A percentile compares a stretch with the other conserved stretches of the same genome.
These are phyloP conservation scores for Sphaerodactylus townsendi DNA, from an alignment of 2,113 vertebrate genomes.

Conservation along the genomic window DNA sequence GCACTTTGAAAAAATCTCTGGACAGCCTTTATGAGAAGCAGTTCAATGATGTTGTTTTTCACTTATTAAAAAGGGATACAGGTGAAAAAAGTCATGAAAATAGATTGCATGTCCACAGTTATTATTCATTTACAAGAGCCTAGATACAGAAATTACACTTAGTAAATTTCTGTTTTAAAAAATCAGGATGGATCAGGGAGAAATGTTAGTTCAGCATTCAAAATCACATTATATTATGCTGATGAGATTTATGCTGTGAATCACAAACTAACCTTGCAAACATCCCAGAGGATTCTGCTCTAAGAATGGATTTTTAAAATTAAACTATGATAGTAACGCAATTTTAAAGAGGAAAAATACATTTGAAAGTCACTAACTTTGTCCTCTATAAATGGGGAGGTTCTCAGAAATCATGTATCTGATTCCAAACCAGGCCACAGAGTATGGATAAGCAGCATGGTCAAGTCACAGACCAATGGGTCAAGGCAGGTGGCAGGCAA, in stretches of 20 bases:
- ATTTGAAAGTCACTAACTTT: neutral
- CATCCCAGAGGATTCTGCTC: neutral
- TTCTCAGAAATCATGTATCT: neutral
- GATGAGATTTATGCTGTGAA: constrained; percentile 1
- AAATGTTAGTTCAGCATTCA: neutral
- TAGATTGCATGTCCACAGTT: neutral
- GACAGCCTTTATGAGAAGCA: neutral
- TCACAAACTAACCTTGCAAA: neutral
- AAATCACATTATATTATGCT: neutral
- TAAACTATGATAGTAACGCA: constrained; percentile 17
- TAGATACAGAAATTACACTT: neutral
- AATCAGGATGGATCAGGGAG: neutral
- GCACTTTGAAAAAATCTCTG: neutral
- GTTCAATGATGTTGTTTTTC: neutral
- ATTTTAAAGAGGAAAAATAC: neutral
- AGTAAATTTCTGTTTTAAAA: neutral
- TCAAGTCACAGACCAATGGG: too few relatives aligned
- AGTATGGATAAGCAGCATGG: too few relatives aligned
- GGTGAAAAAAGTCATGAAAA: neutral
- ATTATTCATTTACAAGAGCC: neutral
- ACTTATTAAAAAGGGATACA: neutral
- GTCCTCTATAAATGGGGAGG: neutral
- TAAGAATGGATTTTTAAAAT: constrained; percentile 12
- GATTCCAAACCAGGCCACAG: too few relatives aligned
- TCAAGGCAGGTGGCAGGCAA: too few relatives aligned